Evolutionary conservation across 2,797 vertebrate genomes (phyloP), one percentile per base, ranked within the genome.

Genomic region (Crocodylus rhombifer): DNA sequence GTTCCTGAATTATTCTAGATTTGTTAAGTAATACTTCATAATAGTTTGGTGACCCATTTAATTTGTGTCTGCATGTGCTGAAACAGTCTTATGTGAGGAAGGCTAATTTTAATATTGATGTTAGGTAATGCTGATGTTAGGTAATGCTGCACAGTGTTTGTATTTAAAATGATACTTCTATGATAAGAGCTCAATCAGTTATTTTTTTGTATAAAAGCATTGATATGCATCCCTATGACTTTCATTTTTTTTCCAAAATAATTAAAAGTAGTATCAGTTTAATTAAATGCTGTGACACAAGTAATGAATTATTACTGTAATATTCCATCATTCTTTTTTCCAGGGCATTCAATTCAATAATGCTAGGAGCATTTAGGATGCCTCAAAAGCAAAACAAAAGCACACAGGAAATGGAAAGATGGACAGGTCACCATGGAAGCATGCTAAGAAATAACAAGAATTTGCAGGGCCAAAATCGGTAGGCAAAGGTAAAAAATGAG

Each of bases 1-100:
- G 14, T 77, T 91, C 64, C 62, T 89, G 87, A 81, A 83, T 87
- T 71, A 89, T 73, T 80, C 80, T 89, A 7, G 75, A 20, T 26
- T 84, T 76, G 55, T 78, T 87, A 83, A 55, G 42, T 91, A 87
- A 80, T 30, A 51, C 83, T 82, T 82, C 33, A 78, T 69, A 36
- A 14, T 55, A 58, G 28, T 51, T 51, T 55, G 61, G 12, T 84
- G 85, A 69, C 18, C 56, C 90, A 51, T 82, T 11, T 82, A 58
- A 77, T 36, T 80, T 69, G 36, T 80, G 23, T 80, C 86, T 81
- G 28, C 55, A 81, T 91, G 61, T 42, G 42, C 4, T 71, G 67
- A 71, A 71, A 69, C 65, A 36, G 33, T 7, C 20, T 36, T 9
- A 51, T 51, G 30, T 42, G 30, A 36, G 30, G 30, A 71, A 71